Base-by-base conservation (phyloP, 2,888 invertebrate genomes). In the Pyrocoelia pectoralis region DNA sequence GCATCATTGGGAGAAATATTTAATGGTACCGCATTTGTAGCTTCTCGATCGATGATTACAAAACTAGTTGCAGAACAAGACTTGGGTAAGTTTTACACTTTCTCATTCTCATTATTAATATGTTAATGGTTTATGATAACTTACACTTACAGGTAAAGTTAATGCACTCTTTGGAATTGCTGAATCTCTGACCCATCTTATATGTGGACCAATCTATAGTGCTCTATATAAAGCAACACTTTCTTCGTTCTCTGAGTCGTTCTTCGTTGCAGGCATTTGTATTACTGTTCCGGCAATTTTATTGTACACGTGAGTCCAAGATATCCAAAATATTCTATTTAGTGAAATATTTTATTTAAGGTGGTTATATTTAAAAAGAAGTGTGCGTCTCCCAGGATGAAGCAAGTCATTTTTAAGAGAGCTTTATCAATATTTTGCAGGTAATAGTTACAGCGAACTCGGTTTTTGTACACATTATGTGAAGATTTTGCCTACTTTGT, bases 21-120 rank as follows among this genome's bases (percentile, higher is more conserved):
- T 3, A 73, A 72, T 52, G 83, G 83, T n/a, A 83, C 84, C 1
- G 84, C 85, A 0, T 77, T 86, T 18, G 85, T 85, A 19, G 85
- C 85, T 1, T 80, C 86, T 55, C 79, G 86, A 56, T 85, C 86
- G 0, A 83, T 86, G 56, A 84, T 84, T 1, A 83, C 85, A 0
- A 87, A 87, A 71, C 80, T 83, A 61, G 86, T 86, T 4, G 80
- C 84, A 12, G 73, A 80, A 3, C 84, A 85, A 66, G 86, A 87
- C 82, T 79, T 86, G 67, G 86, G 86, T 83, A 75, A 80, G 83
- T 55, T 49, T 24, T 3, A 13, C 41, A 38, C n/a, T n/a, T 38
- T 38, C 2, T 9, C n/a, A 5, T 38, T 5, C 2, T 38, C n/a
- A n/a, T 38, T 38, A n/a, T n/a, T n/a, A n/a, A n/a, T n/a, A n/a